phyloP scores from a whole-genome alignment of 2,797 vertebrate genomes.

The Takifugu rubripes region DNA sequence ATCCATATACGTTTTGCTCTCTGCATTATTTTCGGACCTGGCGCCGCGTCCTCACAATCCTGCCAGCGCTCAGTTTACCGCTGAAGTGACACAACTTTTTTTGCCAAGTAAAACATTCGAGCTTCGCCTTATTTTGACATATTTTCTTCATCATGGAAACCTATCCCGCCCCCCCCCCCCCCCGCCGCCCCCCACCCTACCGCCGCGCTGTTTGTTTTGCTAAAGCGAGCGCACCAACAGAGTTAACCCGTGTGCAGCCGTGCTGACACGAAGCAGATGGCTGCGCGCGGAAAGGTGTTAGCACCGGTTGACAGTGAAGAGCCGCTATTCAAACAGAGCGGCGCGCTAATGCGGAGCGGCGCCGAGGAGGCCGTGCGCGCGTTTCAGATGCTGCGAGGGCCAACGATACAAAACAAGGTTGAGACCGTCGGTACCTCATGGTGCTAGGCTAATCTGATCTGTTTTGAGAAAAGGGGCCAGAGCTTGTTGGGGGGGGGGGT shows the following conservation, averaged over 20 bases:
- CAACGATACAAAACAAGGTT: constrained; percentile 50
- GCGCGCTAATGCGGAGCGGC: constrained; percentile 42
- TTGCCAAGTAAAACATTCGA: constrained; percentile 36
- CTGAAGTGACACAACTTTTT: constrained; percentile 30
- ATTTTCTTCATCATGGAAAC: constrained; percentile 34
- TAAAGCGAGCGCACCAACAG: constrained; percentile 68
- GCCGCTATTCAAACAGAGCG: constrained; percentile 64
- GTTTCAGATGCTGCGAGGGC: constrained; percentile 40
- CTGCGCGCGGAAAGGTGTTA: constrained; percentile 68
- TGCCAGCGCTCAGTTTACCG: constrained; percentile 18
- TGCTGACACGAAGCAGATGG: constrained; percentile 71
- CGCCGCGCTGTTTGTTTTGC: constrained; percentile 70
- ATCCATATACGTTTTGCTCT: neutral
- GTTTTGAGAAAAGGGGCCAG: constrained; percentile 45
- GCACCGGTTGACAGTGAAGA: constrained; percentile 70
- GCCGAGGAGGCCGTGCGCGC: constrained; percentile 43
- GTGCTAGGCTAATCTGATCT: constrained; percentile 61
- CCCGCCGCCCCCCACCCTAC: constrained; percentile 8
- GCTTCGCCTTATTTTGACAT: constrained; percentile 40
- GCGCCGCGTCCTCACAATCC: constrained; percentile 3
- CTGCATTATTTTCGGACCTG: constrained; percentile 5
- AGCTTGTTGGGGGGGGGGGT: constrained; percentile 49
- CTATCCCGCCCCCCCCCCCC: constrained; percentile 9
- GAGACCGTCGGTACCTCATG: constrained; percentile 54
- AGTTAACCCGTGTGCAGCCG: constrained; percentile 65